Conservation (phyloP, 2,888 invertebrate species). For the Taenaris catops region DNA sequence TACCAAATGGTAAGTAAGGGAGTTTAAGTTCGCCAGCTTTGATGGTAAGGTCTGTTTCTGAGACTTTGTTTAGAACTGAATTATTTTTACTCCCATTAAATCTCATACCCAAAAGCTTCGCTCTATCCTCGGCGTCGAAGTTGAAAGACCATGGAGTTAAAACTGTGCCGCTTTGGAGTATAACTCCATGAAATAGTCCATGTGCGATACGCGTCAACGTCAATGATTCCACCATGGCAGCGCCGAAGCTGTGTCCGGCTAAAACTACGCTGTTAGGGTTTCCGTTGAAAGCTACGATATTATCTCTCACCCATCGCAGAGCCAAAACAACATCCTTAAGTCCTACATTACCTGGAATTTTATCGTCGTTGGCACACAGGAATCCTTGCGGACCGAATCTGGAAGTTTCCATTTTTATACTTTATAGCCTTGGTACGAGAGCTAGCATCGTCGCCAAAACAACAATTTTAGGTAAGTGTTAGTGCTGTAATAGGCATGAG, state of each 20-base stretch:
- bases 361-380: constrained; percentile 47
- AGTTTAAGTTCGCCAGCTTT: constrained; percentile 38
- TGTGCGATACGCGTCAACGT: constrained; percentile 42
- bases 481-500: too few relatives aligned
- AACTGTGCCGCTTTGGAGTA: constrained; percentile 60
- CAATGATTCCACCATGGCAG: constrained; percentile 57
- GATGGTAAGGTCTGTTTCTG: constrained; percentile 35
- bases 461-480: too few relatives aligned
- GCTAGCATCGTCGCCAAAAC: too few relatives aligned
- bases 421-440: too few relatives aligned
- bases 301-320: constrained; percentile 62
- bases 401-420: constrained; percentile 16
- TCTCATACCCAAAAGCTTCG: constrained; percentile 31
- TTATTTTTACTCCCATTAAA: constrained; percentile 29
- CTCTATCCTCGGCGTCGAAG: constrained; percentile 52
- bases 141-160: constrained; percentile 63
- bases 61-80: constrained; percentile 34
- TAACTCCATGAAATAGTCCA: constrained; percentile 54
- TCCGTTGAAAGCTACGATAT: constrained; percentile 64
- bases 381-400: constrained; percentile 60
- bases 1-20: constrained; percentile 57
- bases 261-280: constrained; percentile 51
- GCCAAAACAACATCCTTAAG: constrained; percentile 57
- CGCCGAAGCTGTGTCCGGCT: constrained; percentile 60
- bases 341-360: constrained; percentile 61